Conservation (phyloP, 2,888 invertebrate genomes). For the Heliconius cydno region DNA sequence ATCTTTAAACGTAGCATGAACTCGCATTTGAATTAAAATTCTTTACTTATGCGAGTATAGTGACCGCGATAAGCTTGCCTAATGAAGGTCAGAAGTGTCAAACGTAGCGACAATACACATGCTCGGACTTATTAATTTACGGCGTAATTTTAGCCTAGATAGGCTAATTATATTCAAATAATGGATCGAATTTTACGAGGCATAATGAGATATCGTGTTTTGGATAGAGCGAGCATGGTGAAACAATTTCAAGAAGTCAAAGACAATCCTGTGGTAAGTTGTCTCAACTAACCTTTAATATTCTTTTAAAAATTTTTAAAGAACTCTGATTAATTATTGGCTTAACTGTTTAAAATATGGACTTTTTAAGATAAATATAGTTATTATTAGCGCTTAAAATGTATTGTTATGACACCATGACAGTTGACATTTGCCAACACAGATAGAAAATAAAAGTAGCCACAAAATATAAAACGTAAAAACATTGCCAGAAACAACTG, state of each 20-base stretch:
- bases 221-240: conserved; percentile 93
- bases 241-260: conserved; percentile 95
- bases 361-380: not conserved
- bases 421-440: conserved; percentile 16
- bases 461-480: not conserved
- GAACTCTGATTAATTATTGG: not conserved
- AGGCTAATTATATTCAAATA: conserved; percentile 47
- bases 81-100: conserved; percentile 79
- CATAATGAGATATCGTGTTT: conserved; percentile 93
- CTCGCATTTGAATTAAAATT: conserved; percentile 2
- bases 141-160: conserved; percentile 39
- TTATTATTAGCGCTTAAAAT: conserved; percentile 15
- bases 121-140: conserved; percentile 33
- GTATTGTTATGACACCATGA: conserved; percentile 25
- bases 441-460: not conserved
- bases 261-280: conserved; percentile 92
- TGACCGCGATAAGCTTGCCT: conserved; percentile 64
- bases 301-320: conserved; percentile 12
- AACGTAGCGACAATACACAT: conserved; percentile 50
- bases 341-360: not conserved
- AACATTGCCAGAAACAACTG: not conserved
- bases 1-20: conserved; percentile 6
- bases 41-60: conserved; percentile 20
- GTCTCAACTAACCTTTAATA: conserved; percentile 46
- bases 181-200: conserved; percentile 96